Base-by-base conservation (phyloP, 2,888 invertebrate species). In the Therioaphis trifolii region DNA sequence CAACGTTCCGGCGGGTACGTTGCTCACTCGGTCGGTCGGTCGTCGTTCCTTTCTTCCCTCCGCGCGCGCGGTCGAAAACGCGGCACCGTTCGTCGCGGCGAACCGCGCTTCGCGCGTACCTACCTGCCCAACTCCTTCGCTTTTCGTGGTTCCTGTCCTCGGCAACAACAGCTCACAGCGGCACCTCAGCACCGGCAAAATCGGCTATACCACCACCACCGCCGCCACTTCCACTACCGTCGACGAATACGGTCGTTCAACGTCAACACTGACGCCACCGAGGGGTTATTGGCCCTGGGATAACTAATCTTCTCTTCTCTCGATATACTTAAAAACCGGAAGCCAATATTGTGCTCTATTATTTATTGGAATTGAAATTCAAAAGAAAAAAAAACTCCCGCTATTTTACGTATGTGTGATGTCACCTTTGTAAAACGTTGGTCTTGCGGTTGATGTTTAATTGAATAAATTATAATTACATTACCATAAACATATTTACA, bases 221-320 rank as follows among this genome's bases (percentile, higher is more conserved):
- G 21, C 55, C 7, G n/a, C n/a, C 2, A 12, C n/a, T 55, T 2
- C 7, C 9, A 55, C 1, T 55, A 18, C 9, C 21, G n/a, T 21
- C 9, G 9, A 2, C 55, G 5, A 43, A n/a, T n/a, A n/a, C n/a
- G n/a, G n/a, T n/a, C n/a, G n/a, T n/a, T n/a, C n/a, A n/a, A n/a
- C n/a, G n/a, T n/a, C n/a, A n/a, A n/a, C n/a, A n/a, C n/a, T n/a
- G n/a, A n/a, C n/a, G n/a, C n/a, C n/a, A 24, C 21, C 58, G n/a
- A 7, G 40, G 58, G 75, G 75, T 58, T 58, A 75, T 75, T 75
- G 75, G 40, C 75, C 27, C n/a, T 76, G 12, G 3, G 7, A 61
- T n/a, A n/a, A 61, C 61, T 76, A n/a, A n/a, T n/a, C 14, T 61
- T 76, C 58, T 61, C 27, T 61, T 61, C 61, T 75, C 72, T 15